Evolutionary conservation across 2,888 invertebrate genomes (phyloP).

Genomic region (Empis livida): DNA sequence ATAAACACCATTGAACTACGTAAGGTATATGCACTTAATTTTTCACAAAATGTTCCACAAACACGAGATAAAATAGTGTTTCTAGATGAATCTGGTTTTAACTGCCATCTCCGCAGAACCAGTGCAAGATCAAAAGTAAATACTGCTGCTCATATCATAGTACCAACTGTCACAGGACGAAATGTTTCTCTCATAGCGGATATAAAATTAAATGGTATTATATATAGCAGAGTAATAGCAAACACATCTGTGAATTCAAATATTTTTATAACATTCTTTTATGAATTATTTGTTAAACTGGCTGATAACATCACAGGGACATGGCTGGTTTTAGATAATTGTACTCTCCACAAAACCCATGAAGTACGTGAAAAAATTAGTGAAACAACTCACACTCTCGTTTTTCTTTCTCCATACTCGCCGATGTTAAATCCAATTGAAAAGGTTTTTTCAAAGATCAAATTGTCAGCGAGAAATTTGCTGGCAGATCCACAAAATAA

Average conservation of each 20-base stretch:
- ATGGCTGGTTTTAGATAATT: not conserved
- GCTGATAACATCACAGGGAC: not conserved
- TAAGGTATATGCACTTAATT: not conserved
- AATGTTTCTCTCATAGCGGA: not conserved
- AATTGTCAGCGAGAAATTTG: constrained; percentile 1
- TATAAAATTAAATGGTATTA: not conserved
- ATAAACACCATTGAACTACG: not conserved
- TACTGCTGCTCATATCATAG: not conserved
- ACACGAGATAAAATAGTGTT: constrained; percentile 1
- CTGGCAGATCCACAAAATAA: not conserved
- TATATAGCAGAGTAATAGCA: not conserved
- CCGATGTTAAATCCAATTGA: not conserved
- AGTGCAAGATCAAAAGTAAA: not conserved
- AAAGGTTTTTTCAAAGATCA: constrained; percentile 3
- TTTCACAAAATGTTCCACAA: not conserved
- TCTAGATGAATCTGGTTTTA: constrained; percentile 3
- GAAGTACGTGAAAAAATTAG: not conserved
- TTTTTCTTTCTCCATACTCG: not conserved
- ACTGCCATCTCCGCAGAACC: constrained; percentile 1
- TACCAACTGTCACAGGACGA: not conserved
- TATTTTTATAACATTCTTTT: not conserved
- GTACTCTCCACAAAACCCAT: not conserved
- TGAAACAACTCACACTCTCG: not conserved
- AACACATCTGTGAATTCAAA: not conserved
- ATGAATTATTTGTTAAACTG: not conserved